These are phyloP conservation scores for Scartelaos histophorus DNA, from an alignment of 2,113 vertebrate species.

Conservation along the genomic window DNA sequence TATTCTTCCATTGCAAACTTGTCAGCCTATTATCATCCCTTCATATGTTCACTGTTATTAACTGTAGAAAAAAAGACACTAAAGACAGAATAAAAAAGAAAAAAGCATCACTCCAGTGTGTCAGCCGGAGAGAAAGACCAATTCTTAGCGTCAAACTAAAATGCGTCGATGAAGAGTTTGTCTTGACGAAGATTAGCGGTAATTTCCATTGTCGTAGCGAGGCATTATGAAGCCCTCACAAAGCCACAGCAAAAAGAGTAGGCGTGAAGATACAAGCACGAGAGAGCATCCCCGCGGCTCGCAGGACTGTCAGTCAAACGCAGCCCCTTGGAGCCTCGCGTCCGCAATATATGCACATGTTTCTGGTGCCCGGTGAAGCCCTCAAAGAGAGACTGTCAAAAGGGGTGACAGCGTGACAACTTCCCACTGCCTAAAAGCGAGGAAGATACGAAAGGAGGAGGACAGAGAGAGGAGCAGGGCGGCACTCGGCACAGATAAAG, in stretches of 20 bases:
- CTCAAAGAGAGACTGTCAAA: conserved; percentile 61
- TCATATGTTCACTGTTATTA: conserved; percentile 78
- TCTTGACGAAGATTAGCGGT: conserved; percentile 79
- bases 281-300: conserved; percentile 53
- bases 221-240: conserved; percentile 70
- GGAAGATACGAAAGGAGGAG: conserved; percentile 37
- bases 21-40: conserved; percentile 80
- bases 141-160: conserved; percentile 72
- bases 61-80: conserved; percentile 46
- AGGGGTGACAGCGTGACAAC: conserved; percentile 69
- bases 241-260: conserved; percentile 62
- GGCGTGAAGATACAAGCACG: conserved; percentile 61
- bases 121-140: conserved; percentile 48
- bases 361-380: conserved; percentile 54
- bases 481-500: conserved; percentile 47
- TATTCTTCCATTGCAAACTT: conserved; percentile 69
- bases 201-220: conserved; percentile 77
- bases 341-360: conserved; percentile 26
- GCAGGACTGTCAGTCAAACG: conserved; percentile 77
- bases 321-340: conserved; percentile 43
- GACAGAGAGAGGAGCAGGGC: conserved; percentile 47
- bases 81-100: conserved; percentile 68
- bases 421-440: conserved; percentile 47
- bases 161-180: conserved; percentile 70
- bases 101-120: conserved; percentile 70